Conservation (phyloP, 2,797 vertebrate species). For the Anomalospiza imberbis region DNA sequence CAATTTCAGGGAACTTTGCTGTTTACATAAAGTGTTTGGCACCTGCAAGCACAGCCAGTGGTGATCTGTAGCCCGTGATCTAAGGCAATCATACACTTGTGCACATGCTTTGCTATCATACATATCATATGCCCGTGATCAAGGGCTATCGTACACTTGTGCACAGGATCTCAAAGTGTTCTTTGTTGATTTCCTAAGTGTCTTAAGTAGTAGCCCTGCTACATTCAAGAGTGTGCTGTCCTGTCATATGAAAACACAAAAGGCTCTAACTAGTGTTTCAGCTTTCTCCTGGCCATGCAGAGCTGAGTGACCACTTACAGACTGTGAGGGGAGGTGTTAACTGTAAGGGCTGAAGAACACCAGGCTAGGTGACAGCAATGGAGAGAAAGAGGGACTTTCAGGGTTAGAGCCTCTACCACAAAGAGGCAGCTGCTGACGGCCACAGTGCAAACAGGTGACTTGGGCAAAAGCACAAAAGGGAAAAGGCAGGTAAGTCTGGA, state of each 20-base stretch:
- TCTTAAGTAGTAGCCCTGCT: not conserved
- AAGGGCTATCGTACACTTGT: not conserved
- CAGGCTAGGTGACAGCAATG: not conserved
- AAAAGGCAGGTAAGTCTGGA: not conserved
- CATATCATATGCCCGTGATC: not conserved
- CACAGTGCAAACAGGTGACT: not conserved
- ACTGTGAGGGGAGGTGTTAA: not conserved
- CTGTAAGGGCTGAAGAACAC: not conserved
- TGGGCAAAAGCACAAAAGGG: not conserved
- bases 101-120: not conserved
- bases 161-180: not conserved
- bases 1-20: not conserved
- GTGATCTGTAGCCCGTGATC: not conserved
- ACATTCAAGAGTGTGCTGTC: not conserved
- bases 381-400: not conserved
- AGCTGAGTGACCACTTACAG: not conserved
- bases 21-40: conserved; percentile 18
- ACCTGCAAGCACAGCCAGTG: not conserved
- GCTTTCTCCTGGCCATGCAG: not conserved
- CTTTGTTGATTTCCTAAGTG: not conserved
- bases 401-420: not conserved
- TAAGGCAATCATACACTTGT: not conserved
- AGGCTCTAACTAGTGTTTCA: not conserved
- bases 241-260: not conserved
- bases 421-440: rapidly evolving